A percentile compares a stretch with the other conserved stretches of the same genome.
These are phyloP conservation scores for Sericinus montela DNA, from an alignment of 2,888 invertebrate species.

Conservation along the genomic window DNA sequence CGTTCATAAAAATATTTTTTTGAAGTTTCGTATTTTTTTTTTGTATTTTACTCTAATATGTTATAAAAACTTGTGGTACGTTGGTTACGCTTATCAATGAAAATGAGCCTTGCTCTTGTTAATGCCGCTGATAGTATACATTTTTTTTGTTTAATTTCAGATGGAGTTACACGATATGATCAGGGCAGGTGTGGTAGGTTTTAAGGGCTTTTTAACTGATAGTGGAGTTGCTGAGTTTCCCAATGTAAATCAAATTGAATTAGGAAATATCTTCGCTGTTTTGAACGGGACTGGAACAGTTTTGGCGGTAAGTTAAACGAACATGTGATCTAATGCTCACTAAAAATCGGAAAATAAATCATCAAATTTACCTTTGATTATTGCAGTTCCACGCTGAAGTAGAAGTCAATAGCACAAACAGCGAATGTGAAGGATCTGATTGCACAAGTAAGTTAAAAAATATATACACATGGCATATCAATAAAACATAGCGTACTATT, in stretches of 20 bases:
- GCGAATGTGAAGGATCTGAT: constrained; percentile 46
- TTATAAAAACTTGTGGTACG: too few relatives aligned
- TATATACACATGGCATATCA: too few relatives aligned
- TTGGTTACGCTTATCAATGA: too few relatives aligned
- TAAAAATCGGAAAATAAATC: background rate
- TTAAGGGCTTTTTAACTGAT: constrained; percentile 84
- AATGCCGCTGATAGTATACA: too few relatives aligned
- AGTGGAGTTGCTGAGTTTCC: constrained; percentile 84
- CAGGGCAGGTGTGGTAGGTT: constrained; percentile 83
- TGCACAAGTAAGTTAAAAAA: constrained; percentile 22
- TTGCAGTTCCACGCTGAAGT: constrained; percentile 85
- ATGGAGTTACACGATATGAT: constrained; percentile 75
- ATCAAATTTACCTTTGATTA: background rate
- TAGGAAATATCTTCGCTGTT: constrained; percentile 73
- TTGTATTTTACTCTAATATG: too few relatives aligned
- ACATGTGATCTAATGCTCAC: background rate
- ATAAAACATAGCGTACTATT: too few relatives aligned
- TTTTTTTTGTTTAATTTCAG: constrained; percentile 38
- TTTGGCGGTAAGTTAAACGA: constrained; percentile 76
- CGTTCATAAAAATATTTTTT: too few relatives aligned
- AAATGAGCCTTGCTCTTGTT: too few relatives aligned
- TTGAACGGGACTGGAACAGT: constrained; percentile 79
- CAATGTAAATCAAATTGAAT: constrained; percentile 73
- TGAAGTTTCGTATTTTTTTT: too few relatives aligned
- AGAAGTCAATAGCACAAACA: constrained; percentile 20